Evolutionary conservation across 2,888 invertebrate genomes (phyloP), one percentile per base, ranked within the genome.

Genomic region (Watsonalla cultraria): DNA sequence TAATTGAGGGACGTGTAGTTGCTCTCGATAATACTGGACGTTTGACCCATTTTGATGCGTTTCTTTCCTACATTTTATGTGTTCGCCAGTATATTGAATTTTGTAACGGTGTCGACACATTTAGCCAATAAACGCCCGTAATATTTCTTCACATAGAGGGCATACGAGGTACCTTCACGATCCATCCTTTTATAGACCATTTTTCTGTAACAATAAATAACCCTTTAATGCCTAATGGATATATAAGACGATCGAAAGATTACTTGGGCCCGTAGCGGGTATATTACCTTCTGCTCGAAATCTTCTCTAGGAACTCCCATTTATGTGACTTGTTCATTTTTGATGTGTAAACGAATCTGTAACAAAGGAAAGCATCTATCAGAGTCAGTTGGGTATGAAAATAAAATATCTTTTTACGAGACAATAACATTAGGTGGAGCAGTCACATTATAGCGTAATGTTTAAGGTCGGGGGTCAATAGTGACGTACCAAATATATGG

Each of bases 1-100:
- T 78, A 82, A 72, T 89, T 89, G 56, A 75, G 63, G 58, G 69
- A 65, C 54, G 84, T 85, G 54, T 72, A 76, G 68, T 87, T 89
- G 51, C 74, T 68, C 60, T 75, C 73, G 54, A 76, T 74, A 59
- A 79, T 78, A 63, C 85, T 86, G 59, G 78, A 78, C 58, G 80
- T 72, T 70, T 88, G 88, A 64, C 86, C 90, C 90, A 90, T 90
- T 73, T 77, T 86, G 70, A 42, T 57, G 56, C 62, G 51, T 64
- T 54, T 65, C 56, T 56, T 60, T 49, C 57, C 78, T 81, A 83
- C 82, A 83, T 87, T 80, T 89, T 76, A 89, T 70, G 81, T 78
- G 55, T 74, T 75, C 45, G 65, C 60, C 50, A 64, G 58, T 48
- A 67, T 56, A 54, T 59, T 68, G 61, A 65, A 62, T 42, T 64